These are phyloP conservation scores for Fulmarus glacialis DNA, from an alignment of 2,113 vertebrate genomes.

Conservation along the genomic window DNA sequence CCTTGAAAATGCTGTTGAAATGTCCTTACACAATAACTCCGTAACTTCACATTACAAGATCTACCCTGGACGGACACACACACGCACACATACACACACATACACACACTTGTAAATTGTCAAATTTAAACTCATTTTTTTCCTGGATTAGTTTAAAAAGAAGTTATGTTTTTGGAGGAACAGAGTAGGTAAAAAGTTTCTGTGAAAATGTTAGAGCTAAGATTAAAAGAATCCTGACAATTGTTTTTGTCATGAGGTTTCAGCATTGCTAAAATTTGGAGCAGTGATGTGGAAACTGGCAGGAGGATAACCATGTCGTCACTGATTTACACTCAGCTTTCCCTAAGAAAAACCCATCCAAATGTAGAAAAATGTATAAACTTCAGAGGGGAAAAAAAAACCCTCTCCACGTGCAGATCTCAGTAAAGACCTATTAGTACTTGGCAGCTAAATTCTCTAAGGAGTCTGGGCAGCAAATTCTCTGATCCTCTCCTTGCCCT, in stretches of 20 bases:
- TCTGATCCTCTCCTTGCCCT: not conserved
- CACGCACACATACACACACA: too few relatives aligned
- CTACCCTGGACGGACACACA: accelerated
- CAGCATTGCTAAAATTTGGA: not conserved
- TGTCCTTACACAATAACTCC: not conserved
- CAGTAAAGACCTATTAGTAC: not conserved
- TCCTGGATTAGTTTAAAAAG: not conserved
- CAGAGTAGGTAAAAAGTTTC: not conserved
- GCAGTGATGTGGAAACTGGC: not conserved
- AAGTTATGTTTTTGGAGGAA: not conserved
- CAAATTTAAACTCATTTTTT: not conserved
- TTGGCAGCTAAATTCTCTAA: not conserved
- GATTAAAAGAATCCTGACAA: not conserved
- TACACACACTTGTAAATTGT: not conserved
- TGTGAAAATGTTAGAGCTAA: not conserved
- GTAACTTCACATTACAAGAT: not conserved
- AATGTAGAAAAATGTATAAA: not conserved
- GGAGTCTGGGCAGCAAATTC: not conserved
- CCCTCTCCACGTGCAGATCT: not conserved
- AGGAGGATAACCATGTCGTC: not conserved
- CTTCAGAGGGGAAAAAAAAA: not conserved
- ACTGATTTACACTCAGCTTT: not conserved
- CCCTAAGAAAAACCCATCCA: not conserved
- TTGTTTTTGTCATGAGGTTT: not conserved
- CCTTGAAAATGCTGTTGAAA: not conserved